Percentiles rank a stretch among this genome's conserved stretches.
phyloP scores from a whole-genome alignment of 1,140 invertebrate species.

The Pseudomyrmex concolor region DNA sequence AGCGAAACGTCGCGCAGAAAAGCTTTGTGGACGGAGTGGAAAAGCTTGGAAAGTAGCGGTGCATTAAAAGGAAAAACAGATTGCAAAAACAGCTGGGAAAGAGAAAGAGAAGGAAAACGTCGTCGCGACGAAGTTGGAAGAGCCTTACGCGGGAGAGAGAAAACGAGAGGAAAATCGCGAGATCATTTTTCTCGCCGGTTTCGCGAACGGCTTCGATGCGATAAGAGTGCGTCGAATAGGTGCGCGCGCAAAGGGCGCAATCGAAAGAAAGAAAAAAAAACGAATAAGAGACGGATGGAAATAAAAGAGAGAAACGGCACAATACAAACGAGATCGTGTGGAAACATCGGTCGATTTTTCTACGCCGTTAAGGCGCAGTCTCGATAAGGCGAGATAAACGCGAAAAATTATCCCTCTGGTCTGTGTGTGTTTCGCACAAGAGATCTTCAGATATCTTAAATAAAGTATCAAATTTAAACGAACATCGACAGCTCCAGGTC shows the following conservation, averaged over 20 bases:
- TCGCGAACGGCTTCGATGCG: conserved; percentile 66
- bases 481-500: too few species aligned
- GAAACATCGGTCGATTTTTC: conserved; percentile 34
- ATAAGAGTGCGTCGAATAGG: conserved; percentile 69
- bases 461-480: not conserved
- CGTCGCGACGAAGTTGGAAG: conserved; percentile 39
- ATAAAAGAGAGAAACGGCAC: conserved; percentile 20
- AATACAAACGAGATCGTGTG: conserved; percentile 54
- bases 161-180: conserved; percentile 47
- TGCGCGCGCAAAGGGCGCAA: not conserved
- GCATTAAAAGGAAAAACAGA: conserved; percentile 34
- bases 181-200: conserved; percentile 69
- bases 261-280: conserved; percentile 4
- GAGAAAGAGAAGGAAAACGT: not conserved
- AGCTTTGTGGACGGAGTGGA: conserved; percentile 29
- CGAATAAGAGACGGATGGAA: not conserved
- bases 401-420: conserved; percentile 1
- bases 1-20: conserved; percentile 42
- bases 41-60: conserved; percentile 23
- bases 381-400: conserved; percentile 2
- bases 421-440: not conserved
- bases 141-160: conserved; percentile 17
- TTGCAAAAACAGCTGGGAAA: not conserved
- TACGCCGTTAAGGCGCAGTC: not conserved
- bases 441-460: too few species aligned